These are phyloP conservation scores for Dipus sagitta DNA, from an alignment of 2,797 vertebrate genomes.

Conservation along the genomic window DNA sequence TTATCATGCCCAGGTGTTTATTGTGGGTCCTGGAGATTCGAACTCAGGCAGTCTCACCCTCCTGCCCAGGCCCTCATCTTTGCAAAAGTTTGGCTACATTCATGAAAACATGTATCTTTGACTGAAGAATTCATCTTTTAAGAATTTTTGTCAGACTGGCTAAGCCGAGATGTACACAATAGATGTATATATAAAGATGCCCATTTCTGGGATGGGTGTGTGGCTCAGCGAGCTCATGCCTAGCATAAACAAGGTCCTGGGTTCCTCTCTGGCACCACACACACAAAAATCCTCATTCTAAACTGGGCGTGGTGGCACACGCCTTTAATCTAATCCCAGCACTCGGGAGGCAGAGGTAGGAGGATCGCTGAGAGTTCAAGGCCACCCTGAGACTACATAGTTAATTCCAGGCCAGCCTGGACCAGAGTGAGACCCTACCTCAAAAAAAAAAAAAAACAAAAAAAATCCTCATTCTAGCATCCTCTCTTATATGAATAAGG, in stretches of 20 bases:
- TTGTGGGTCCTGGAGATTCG: background rate
- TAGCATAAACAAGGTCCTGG: background rate
- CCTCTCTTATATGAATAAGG: background rate
- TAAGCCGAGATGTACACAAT: background rate
- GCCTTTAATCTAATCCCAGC: too few relatives aligned
- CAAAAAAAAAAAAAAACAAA: too few relatives aligned
- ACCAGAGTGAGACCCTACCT: too few relatives aligned
- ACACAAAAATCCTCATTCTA: background rate
- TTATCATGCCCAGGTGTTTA: background rate
- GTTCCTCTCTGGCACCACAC: background rate
- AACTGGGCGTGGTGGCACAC: too few relatives aligned
- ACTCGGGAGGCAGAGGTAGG: too few relatives aligned
- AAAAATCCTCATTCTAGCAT: background rate
- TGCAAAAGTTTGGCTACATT: background rate
- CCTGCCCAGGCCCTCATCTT: background rate
- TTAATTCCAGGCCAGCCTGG: too few relatives aligned
- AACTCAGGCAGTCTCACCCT: too few relatives aligned
- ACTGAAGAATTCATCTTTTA: background rate
- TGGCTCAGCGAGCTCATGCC: background rate
- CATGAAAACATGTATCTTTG: background rate
- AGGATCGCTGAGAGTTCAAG: too few relatives aligned
- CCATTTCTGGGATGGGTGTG: background rate
- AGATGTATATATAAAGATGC: background rate
- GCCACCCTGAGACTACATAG: too few relatives aligned
- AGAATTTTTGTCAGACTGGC: background rate